phyloP scores from a whole-genome alignment of 1,140 invertebrate species.

The Drosophila ambigua region DNA sequence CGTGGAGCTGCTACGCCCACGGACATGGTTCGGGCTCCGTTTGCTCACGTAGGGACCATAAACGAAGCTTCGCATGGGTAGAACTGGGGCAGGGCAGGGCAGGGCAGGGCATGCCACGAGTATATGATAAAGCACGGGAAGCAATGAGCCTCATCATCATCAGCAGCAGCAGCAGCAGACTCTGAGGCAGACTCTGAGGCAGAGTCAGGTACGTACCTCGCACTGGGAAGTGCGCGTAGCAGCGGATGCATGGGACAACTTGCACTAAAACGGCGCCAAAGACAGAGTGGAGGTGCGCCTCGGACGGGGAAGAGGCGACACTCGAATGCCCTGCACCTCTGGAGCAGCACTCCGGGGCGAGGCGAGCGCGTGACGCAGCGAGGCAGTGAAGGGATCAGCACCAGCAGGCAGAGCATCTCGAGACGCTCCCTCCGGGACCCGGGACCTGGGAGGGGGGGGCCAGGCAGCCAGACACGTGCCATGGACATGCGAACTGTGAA shows the following conservation, averaged over 20 bases:
- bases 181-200: constrained; percentile 7
- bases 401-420: too few species aligned
- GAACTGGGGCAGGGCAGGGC: constrained; percentile 6
- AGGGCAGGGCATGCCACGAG: constrained; percentile 1
- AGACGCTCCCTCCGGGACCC: constrained; percentile 3
- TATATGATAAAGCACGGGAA: constrained; percentile 68
- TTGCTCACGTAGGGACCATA: constrained; percentile 64
- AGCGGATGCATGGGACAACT: constrained; percentile 12
- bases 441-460: background rate
- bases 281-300: background rate
- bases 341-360: background rate
- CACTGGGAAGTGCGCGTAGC: background rate
- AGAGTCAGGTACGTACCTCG: background rate
- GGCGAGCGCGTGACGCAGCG: background rate
- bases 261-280: constrained; percentile 25
- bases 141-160: constrained; percentile 60
- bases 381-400: background rate
- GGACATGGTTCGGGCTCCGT: constrained; percentile 5
- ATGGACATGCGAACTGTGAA: constrained; percentile 28
- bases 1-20: constrained; percentile 18
- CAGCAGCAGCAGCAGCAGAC: background rate
- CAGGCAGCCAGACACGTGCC: constrained; percentile 49
- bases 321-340: background rate
- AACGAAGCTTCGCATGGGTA: constrained; percentile 61
- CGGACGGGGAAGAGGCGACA: background rate